Evolutionary conservation across 1,140 invertebrate genomes (phyloP).

Genomic region (Scaptodrosophila lebanonensis): DNA sequence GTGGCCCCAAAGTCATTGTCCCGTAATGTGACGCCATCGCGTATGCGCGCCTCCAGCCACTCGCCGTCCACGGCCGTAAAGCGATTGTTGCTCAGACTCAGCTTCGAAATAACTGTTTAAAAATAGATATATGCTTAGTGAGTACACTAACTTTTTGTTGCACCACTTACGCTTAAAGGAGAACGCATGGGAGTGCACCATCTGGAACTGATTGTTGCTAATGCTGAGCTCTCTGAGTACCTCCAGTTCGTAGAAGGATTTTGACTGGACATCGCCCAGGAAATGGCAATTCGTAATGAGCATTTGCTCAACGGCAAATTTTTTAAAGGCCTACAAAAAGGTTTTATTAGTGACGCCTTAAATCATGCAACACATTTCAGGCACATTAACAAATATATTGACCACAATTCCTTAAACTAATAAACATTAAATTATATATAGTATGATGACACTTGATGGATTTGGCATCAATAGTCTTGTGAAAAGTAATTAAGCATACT

Average conservation of each 20-base stretch:
- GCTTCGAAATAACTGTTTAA: constrained; percentile 54
- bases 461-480: too few species aligned
- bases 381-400: too few species aligned
- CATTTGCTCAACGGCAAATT: constrained; percentile 83
- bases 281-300: constrained; percentile 79
- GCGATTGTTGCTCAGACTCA: constrained; percentile 59
- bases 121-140: background rate
- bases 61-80: constrained; percentile 60
- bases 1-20: constrained; percentile 62
- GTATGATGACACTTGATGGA: too few species aligned
- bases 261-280: constrained; percentile 80
- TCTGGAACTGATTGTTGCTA: constrained; percentile 81
- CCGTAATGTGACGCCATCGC: constrained; percentile 50
- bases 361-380: background rate
- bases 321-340: constrained; percentile 82
- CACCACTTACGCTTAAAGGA: constrained; percentile 73
- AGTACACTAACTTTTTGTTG: background rate
- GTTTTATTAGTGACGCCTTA: background rate
- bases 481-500: too few species aligned
- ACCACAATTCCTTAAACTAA: too few species aligned
- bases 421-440: too few species aligned
- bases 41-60: constrained; percentile 61
- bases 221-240: constrained; percentile 83
- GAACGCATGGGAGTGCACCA: constrained; percentile 79
- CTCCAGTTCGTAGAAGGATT: constrained; percentile 85